phyloP scores from a whole-genome alignment of 2,888 invertebrate species.

The Petrolisthes cinctipes region DNA sequence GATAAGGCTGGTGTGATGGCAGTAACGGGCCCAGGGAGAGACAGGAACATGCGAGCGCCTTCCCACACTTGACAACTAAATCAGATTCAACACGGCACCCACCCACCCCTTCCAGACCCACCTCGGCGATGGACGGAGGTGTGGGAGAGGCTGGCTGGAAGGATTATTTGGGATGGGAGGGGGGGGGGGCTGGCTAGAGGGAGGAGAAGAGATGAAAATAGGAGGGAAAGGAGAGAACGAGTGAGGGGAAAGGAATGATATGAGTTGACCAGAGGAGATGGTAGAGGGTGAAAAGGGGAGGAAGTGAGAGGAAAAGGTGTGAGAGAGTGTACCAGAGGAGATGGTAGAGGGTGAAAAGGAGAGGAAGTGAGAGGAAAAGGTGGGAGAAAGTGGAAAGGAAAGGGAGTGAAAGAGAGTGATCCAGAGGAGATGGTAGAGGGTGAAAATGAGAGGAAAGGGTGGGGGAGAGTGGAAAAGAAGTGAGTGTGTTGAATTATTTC shows the following conservation, averaged over 20 bases:
- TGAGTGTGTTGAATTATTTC: not conserved
- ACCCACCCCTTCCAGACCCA: too few relatives aligned
- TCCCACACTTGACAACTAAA: too few relatives aligned
- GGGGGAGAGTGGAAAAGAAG: not conserved
- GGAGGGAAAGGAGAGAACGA: too few relatives aligned
- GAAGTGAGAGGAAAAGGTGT: not conserved
- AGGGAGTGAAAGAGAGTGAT: not conserved
- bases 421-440: not conserved
- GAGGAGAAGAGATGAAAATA: too few relatives aligned
- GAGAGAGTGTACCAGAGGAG: not conserved
- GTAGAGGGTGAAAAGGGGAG: not conserved
- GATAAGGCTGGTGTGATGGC: too few relatives aligned
- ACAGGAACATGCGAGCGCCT: too few relatives aligned
- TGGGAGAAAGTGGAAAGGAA: not conserved
- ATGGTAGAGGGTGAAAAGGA: too few relatives aligned
- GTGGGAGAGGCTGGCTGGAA: too few relatives aligned
- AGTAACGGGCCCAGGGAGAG: too few relatives aligned
- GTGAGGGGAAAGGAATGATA: too few relatives aligned
- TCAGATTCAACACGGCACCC: too few relatives aligned
- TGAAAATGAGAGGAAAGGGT: not conserved
- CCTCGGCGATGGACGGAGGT: too few relatives aligned
- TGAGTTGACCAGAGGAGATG: not conserved
- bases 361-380: not conserved
- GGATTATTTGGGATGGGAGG: not conserved
- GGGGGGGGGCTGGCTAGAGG: not conserved